A percentile compares a stretch with the other conserved stretches of the same genome.
phyloP scores from a whole-genome alignment of 2,113 vertebrate species.

The Zapornia atra region DNA sequence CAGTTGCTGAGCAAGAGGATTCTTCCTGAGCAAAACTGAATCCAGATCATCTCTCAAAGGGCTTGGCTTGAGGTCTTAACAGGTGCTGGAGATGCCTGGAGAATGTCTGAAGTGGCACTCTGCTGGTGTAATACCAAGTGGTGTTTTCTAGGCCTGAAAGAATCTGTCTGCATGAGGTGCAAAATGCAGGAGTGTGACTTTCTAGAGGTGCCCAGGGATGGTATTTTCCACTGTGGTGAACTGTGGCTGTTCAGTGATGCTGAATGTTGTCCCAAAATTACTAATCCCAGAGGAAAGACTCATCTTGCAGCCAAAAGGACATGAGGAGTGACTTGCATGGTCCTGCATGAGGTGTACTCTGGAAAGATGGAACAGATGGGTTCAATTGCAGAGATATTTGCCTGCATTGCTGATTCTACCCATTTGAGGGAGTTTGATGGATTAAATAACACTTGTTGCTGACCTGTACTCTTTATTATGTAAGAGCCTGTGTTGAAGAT shows the following conservation, averaged over 20 bases:
- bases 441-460: too few relatives aligned
- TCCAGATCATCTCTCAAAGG: background rate
- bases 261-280: background rate
- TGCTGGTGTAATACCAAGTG: background rate
- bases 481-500: too few relatives aligned
- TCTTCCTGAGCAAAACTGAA: background rate
- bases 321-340: background rate
- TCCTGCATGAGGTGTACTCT: too few relatives aligned
- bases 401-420: too few relatives aligned
- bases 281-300: background rate
- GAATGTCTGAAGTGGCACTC: background rate
- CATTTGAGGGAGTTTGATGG: too few relatives aligned
- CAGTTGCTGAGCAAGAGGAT: constrained; percentile 18
- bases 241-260: background rate
- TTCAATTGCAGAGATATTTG: too few relatives aligned
- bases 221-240: background rate
- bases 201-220: background rate
- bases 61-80: background rate
- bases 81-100: background rate
- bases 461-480: too few relatives aligned
- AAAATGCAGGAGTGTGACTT: background rate
- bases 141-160: background rate
- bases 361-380: too few relatives aligned
- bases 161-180: background rate
- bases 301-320: background rate